phyloP scores from a whole-genome alignment of 2,797 vertebrate genomes.

The Morelia viridis region DNA sequence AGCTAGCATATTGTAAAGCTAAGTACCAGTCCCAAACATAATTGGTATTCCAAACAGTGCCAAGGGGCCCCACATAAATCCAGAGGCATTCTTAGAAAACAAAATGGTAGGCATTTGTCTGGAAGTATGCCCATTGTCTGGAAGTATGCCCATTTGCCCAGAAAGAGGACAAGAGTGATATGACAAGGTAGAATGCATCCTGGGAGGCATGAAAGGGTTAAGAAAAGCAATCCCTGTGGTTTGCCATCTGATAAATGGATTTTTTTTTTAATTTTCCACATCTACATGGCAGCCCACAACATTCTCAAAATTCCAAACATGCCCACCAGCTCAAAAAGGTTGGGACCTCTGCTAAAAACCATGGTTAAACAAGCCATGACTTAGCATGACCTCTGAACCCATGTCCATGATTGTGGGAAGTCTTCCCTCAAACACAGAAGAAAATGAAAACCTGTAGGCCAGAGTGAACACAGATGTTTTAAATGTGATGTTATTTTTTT shows the following conservation, averaged over 20 bases:
- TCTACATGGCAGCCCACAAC: background rate
- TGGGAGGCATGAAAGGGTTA: background rate
- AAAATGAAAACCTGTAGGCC: background rate
- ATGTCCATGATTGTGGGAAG: background rate
- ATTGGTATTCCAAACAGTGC: background rate
- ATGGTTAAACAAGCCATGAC: background rate
- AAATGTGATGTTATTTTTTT: background rate
- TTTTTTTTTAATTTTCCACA: background rate
- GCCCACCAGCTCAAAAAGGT: background rate
- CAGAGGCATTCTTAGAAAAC: background rate
- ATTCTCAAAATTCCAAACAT: background rate
- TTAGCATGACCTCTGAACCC: background rate
- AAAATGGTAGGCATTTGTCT: background rate
- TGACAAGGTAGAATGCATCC: background rate
- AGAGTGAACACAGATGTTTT: background rate
- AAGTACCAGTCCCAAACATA: background rate
- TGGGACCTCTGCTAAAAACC: background rate
- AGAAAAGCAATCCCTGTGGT: background rate
- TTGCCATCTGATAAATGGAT: background rate
- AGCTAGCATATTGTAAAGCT: background rate
- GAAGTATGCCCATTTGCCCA: background rate
- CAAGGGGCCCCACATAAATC: background rate
- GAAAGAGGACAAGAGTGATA: background rate
- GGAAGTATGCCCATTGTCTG: background rate
- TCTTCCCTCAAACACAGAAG: background rate